phyloP scores from a whole-genome alignment of 53 echinoderm and acorn worm species.

The Pentamera pediparva region DNA sequence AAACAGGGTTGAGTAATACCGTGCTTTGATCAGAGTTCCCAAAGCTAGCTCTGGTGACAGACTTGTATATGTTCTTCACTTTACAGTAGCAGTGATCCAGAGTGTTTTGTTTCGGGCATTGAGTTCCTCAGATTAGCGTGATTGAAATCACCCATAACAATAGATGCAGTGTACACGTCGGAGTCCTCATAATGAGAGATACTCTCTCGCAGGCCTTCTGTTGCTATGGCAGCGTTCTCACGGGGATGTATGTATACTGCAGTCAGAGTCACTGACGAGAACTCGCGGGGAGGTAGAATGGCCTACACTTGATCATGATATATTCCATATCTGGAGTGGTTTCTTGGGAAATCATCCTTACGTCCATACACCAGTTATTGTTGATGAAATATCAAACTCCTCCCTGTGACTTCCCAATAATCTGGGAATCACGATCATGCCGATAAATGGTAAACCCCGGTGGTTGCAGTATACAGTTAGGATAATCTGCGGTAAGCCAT shows the following conservation, averaged over 20 bases:
- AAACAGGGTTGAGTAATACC: not conserved
- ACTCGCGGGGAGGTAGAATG: constrained; percentile 33
- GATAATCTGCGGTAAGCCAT: not conserved
- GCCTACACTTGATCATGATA: constrained; percentile 26
- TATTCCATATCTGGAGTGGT: constrained; percentile 23
- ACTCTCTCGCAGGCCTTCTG: constrained; percentile 1
- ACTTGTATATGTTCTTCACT: not conserved
- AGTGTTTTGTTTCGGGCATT: not conserved
- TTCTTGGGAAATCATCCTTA: constrained; percentile 17
- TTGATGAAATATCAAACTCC: constrained; percentile 18
- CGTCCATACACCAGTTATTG: constrained; percentile 22
- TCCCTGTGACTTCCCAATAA: constrained; percentile 28
- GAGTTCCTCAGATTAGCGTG: not conserved
- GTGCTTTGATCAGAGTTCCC: not conserved
- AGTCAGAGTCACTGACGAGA: constrained; percentile 16
- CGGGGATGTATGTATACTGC: constrained; percentile 19
- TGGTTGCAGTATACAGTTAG: no score
- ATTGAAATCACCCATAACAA: no score
- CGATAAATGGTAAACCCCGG: no score
- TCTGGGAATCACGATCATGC: constrained; percentile 22
- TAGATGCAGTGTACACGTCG: constrained; percentile 14
- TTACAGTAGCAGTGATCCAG: not conserved
- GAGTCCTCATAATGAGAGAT: constrained; percentile 21
- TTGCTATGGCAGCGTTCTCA: constrained; percentile 3
- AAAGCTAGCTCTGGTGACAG: not conserved